These are phyloP conservation scores for Heliconius melpomene DNA, from an alignment of 1,140 invertebrate species.

Conservation along the genomic window DNA sequence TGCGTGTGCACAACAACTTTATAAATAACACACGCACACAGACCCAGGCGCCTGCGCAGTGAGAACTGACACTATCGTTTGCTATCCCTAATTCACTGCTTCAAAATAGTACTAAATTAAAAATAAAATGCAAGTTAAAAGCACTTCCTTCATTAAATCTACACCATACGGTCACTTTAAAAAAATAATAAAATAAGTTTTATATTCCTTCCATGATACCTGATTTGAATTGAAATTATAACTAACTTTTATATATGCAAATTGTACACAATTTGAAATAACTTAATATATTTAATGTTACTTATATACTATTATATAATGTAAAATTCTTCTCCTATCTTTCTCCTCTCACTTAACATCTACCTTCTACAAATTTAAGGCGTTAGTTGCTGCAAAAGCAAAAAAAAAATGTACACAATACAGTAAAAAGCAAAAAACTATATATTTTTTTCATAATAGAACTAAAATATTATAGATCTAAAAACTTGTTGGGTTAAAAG, in stretches of 20 bases:
- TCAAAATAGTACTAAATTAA: constrained; percentile 1
- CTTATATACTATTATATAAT: no score
- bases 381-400: neutral
- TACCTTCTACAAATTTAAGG: neutral
- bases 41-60: constrained; percentile 47
- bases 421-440: no score
- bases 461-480: no score
- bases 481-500: no score
- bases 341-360: neutral
- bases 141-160: neutral
- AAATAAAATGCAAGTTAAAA: neutral
- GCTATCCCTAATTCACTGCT: neutral
- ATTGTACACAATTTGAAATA: no score
- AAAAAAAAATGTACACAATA: neutral
- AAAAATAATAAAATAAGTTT: neutral
- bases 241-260: no score
- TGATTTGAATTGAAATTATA: neutral
- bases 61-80: constrained; percentile 42
- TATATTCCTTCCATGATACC: neutral
- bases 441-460: no score
- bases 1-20: constrained; percentile 52
- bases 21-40: constrained; percentile 43
- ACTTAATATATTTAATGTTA: no score
- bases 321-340: no score
- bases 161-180: neutral